Evolutionary conservation across 2,113 vertebrate genomes (phyloP), one percentile per base, ranked within the genome.

Genomic region (Hemiprocne comata): DNA sequence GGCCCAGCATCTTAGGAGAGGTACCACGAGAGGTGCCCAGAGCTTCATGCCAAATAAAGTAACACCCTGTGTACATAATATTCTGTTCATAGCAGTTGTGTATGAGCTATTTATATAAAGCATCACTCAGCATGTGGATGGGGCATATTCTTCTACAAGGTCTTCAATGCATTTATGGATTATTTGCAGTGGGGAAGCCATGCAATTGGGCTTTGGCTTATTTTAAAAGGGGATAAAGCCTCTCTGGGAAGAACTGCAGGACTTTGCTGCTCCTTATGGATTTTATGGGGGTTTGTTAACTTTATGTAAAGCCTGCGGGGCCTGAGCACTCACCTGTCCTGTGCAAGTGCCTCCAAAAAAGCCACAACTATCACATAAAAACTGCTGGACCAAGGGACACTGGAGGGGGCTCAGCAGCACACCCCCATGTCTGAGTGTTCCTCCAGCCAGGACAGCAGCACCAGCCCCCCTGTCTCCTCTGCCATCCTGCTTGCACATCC

Each of bases 41-140:
- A 61, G 53, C 72, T 51, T 44, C 44, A 10, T 50, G 4, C 5
- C 48, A 16, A 77, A 4, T 4, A 5, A 33, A 71, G 53, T 31
- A 26, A 15, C 0, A 5, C 16, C 36, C 23, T 3, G 0, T 91
- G 83, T 38, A 85, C 61, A 74, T 54, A 5, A 3, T 17, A 4
- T 42, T 79, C 60, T 95, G 95, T 94, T 66, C 19, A 61, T 51
- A 89, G 67, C 64, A 26, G 48, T 31, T 92, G 87, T 82, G 38
- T 11, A 25, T 3, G 64, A 85, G 91, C 26, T 94, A 50, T 93
- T 95, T 87, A 74, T 92, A 33, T 15, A 20, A 24, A 74, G 55
- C 54, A 34, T 25, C 69, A 5, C 90, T 58, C 48, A 23, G 84
- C n/a, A 0, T 0, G 2, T 11, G 77, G 80, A 69, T 1, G 17